These are phyloP conservation scores for Nemapogon koenigi DNA, from an alignment of 2,888 invertebrate species.

Conservation along the genomic window DNA sequence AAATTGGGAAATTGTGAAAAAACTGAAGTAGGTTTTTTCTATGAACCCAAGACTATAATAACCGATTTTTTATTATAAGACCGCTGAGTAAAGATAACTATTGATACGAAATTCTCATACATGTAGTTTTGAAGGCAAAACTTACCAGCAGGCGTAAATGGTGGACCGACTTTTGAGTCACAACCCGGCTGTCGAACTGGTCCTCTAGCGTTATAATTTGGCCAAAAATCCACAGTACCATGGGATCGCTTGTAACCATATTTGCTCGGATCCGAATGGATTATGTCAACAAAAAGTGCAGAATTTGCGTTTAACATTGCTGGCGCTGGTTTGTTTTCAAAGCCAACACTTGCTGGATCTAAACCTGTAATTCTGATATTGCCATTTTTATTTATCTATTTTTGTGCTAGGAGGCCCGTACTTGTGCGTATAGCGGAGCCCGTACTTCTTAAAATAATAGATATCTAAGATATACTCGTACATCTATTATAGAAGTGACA, in stretches of 20 bases:
- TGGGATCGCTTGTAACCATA: conserved; percentile 31
- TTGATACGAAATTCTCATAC: background rate
- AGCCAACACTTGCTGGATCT: conserved; percentile 39
- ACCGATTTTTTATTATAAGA: too few species aligned
- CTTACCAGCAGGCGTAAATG: conserved; percentile 37
- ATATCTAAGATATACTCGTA: too few species aligned
- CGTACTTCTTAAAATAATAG: too few species aligned
- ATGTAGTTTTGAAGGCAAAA: background rate
- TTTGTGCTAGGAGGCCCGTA: too few species aligned
- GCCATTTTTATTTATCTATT: too few species aligned
- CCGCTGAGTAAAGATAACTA: conserved; percentile 1
- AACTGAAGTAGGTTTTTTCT: too few species aligned
- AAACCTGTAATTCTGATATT: conserved; percentile 44
- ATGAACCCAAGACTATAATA: too few species aligned
- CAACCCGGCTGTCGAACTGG: conserved; percentile 43
- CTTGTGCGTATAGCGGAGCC: too few species aligned
- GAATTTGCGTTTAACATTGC: conserved; percentile 31
- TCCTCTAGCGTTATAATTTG: conserved; percentile 33
- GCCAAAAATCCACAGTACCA: conserved; percentile 50
- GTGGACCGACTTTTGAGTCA: conserved; percentile 18
- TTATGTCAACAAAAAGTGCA: conserved; percentile 32
- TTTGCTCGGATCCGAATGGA: conserved; percentile 44
- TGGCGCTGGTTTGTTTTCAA: conserved; percentile 28
- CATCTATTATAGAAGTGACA: too few species aligned
- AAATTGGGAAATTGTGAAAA: too few species aligned